Evolutionary conservation across 2,888 invertebrate species (phyloP).

Genomic region (Willowsia nigromaculata): DNA sequence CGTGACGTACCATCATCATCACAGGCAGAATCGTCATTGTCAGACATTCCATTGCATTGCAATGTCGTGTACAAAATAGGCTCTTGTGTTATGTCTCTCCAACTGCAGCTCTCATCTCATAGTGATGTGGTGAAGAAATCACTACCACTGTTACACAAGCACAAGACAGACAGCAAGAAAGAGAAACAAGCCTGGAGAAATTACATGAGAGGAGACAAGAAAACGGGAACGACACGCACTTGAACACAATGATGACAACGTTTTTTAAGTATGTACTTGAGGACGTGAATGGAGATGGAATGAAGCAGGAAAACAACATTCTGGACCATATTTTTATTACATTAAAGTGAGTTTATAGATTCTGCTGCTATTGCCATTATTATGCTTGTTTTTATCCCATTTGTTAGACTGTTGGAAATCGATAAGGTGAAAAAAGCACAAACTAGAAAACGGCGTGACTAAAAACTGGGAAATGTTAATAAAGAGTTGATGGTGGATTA

Average conservation of each 20-base stretch:
- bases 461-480: too few relatives aligned
- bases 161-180: neutral
- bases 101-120: too few relatives aligned
- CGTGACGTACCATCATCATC: slow-evolving; percentile 28
- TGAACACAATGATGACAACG: neutral
- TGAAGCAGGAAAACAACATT: neutral
- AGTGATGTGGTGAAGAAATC: neutral
- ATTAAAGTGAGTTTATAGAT: neutral
- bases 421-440: neutral
- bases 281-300: neutral
- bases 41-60: neutral
- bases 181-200: neutral
- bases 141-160: neutral
- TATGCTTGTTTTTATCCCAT: neutral
- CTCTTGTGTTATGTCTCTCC: neutral
- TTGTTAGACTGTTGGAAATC: neutral
- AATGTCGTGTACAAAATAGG: neutral
- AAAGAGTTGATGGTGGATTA: too few relatives aligned
- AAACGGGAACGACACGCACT: slow-evolving; percentile 9
- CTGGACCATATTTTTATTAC: neutral
- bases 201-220: neutral
- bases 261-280: neutral
- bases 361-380: too few relatives aligned
- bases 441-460: too few relatives aligned
- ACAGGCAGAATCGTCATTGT: neutral